Evolutionary conservation across 2,113 vertebrate genomes (phyloP).

Genomic region (Dolichallabes microphthalmus): DNA sequence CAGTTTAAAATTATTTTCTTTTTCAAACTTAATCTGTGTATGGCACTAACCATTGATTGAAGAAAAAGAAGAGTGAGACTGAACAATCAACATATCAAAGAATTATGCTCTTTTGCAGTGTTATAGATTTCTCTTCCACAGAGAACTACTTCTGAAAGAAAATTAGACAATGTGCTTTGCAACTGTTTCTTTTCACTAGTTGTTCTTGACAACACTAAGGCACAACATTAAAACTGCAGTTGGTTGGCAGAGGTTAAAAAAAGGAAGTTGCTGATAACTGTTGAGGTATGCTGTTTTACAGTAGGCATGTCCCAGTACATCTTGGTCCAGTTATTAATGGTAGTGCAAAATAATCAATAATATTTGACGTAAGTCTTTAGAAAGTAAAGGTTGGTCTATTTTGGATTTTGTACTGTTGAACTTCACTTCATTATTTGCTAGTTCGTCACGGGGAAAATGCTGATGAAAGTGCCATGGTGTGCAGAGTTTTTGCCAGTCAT

Average conservation of each 20-base stretch:
- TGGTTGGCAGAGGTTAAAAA: background rate
- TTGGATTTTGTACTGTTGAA: conserved; percentile 19
- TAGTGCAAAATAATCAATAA: background rate
- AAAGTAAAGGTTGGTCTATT: background rate
- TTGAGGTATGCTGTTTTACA: no score
- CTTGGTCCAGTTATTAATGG: background rate
- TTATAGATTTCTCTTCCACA: conserved; percentile 17
- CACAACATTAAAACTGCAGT: background rate
- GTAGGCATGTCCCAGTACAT: background rate
- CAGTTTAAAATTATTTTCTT: background rate
- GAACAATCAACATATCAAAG: background rate
- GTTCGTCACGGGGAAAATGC: conserved; percentile 32
- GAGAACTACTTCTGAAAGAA: conserved; percentile 15
- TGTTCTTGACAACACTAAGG: background rate
- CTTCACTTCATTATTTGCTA: conserved; percentile 17
- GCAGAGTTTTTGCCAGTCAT: conserved; percentile 56
- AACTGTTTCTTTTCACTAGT: conserved; percentile 3
- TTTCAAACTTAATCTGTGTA: background rate
- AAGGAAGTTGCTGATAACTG: background rate
- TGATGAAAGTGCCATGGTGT: conserved; percentile 56
- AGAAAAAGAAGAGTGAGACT: background rate
- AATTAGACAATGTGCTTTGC: background rate
- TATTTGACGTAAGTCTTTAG: background rate
- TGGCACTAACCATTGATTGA: background rate
- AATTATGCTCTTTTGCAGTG: background rate